phyloP scores from a whole-genome alignment of 2,113 vertebrate genomes.

The Leptocoma aspasia region DNA sequence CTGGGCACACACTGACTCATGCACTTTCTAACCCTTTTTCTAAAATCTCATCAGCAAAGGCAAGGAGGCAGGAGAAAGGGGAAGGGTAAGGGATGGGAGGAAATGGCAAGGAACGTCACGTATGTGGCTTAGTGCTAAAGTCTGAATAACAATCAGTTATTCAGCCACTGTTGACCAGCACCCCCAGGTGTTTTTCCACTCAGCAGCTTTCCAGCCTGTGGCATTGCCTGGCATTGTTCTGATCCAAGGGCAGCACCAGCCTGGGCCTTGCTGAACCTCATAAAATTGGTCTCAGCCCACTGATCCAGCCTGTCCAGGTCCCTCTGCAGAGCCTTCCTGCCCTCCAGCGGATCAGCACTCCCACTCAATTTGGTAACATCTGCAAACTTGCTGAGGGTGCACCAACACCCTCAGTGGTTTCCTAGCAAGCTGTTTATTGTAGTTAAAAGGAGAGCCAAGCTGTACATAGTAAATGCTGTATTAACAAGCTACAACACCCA shows the following conservation, averaged over 20 bases:
- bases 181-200: neutral
- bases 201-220: neutral
- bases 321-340: neutral
- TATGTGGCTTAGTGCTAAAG: neutral
- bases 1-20: neutral
- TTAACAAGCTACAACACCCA: neutral
- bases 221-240: accelerated
- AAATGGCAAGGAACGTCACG: accelerated
- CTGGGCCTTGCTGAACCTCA: neutral
- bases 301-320: neutral
- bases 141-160: too few species aligned
- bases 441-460: neutral
- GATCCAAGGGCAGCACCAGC: neutral
- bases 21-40: neutral
- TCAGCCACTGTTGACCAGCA: neutral
- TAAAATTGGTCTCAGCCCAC: accelerated
- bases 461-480: neutral
- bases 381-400: neutral
- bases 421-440: neutral
- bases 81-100: neutral
- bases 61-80: neutral
- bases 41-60: neutral
- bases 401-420: neutral
- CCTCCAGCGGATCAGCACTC: neutral
- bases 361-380: neutral